Conservation (phyloP, 2,797 vertebrate genomes). For the Somateria mollissima region DNA sequence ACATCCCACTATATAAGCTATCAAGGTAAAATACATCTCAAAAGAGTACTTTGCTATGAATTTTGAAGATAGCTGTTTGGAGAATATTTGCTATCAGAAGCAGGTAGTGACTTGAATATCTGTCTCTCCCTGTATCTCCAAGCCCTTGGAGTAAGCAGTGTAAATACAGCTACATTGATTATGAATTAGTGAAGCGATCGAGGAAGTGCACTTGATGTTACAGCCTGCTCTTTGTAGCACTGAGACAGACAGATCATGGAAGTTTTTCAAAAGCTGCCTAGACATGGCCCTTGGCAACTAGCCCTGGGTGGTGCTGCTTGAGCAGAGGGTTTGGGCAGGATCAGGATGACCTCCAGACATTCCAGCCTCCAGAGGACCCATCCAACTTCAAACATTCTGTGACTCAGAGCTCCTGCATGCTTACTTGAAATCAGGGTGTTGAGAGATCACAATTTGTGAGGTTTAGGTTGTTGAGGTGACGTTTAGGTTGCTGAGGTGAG, state of each 20-base stretch:
- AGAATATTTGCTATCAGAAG: slow-evolving; percentile 14
- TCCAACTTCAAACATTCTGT: background rate
- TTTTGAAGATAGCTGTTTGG: slow-evolving; percentile 20
- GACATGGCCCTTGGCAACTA: background rate
- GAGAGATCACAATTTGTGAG: background rate
- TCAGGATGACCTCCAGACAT: background rate
- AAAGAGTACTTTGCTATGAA: slow-evolving; percentile 23
- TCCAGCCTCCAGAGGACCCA: background rate
- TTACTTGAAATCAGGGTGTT: background rate
- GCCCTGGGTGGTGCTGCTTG: background rate
- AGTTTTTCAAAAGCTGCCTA: background rate
- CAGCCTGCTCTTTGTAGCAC: background rate
- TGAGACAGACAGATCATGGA: background rate
- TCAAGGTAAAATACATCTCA: slow-evolving; percentile 32
- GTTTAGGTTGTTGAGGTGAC: background rate
- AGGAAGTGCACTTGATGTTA: background rate
- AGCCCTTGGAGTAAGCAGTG: background rate
- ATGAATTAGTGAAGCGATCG: background rate
- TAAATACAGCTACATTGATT: background rate
- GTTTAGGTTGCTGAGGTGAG: background rate
- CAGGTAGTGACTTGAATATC: slow-evolving; percentile 39
- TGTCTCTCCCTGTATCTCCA: background rate
- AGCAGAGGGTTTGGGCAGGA: background rate
- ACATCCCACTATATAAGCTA: background rate
- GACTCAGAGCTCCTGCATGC: background rate